Percentiles rank a stretch among this genome's conserved stretches.
Evolutionary conservation across 2,797 vertebrate genomes (phyloP).

Genomic region (Silurus aristotelis): DNA sequence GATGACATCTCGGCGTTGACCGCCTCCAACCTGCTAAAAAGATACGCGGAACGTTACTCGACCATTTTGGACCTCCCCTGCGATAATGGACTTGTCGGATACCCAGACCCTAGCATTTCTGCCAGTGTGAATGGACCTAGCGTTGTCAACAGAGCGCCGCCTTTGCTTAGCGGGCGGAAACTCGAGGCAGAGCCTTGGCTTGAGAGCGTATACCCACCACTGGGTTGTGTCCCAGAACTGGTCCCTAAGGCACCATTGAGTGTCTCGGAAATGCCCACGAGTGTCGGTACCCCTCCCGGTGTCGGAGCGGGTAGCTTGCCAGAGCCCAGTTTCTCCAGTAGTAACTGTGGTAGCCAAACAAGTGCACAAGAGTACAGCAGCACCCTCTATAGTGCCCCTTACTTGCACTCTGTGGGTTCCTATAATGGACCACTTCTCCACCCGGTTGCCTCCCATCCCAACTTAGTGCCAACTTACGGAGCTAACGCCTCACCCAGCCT

Average conservation of each 20-base stretch:
- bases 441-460: conserved; percentile 74
- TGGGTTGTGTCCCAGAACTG: conserved; percentile 88
- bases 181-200: conserved; percentile 92
- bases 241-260: conserved; percentile 73
- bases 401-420: conserved; percentile 84
- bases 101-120: conserved; percentile 58
- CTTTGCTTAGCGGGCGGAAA: conserved; percentile 88
- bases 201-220: conserved; percentile 87
- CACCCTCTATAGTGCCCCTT: conserved; percentile 88
- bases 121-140: conserved; percentile 63
- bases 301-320: conserved; percentile 88
- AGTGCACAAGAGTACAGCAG: conserved; percentile 90
- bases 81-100: conserved; percentile 81
- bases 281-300: conserved; percentile 92
- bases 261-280: conserved; percentile 86
- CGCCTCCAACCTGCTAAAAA: conserved; percentile 95
- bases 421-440: conserved; percentile 87
- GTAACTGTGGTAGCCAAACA: conserved; percentile 89
- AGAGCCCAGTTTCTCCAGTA: conserved; percentile 92
- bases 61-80: conserved; percentile 91
- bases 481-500: conserved; percentile 90
- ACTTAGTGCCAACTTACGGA: conserved; percentile 90
- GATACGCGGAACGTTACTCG: conserved; percentile 97
- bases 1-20: conserved; percentile 97
- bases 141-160: conserved; percentile 69